These are phyloP conservation scores for Heteromyza rotundicornis DNA, from an alignment of 2,888 invertebrate genomes.

Conservation along the genomic window DNA sequence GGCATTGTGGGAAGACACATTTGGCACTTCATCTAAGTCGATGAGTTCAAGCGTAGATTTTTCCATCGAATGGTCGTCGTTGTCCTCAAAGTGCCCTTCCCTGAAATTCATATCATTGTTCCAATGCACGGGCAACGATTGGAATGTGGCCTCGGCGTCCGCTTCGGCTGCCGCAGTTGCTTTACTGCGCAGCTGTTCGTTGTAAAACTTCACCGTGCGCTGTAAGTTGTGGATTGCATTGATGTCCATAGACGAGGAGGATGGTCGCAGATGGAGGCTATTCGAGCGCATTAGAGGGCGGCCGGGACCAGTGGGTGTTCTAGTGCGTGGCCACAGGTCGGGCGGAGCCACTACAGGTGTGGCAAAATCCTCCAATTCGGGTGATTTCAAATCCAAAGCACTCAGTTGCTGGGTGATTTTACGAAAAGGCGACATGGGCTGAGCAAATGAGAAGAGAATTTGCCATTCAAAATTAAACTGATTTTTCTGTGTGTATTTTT, in stretches of 20 bases:
- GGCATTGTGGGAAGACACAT: not conserved
- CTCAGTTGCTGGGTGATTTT: constrained; percentile 79
- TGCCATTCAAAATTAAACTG: not conserved
- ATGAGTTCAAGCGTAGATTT: constrained; percentile 32
- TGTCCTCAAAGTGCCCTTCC: constrained; percentile 44
- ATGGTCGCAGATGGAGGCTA: constrained; percentile 47
- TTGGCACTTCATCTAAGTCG: constrained; percentile 37
- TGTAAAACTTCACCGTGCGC: constrained; percentile 56
- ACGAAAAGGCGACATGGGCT: constrained; percentile 75
- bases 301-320: constrained; percentile 30
- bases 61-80: constrained; percentile 2
- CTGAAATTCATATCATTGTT: constrained; percentile 39
- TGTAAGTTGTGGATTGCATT: constrained; percentile 58
- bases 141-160: constrained; percentile 41
- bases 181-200: constrained; percentile 46
- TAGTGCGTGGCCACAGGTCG: constrained; percentile 69
- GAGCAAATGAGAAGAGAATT: no score
- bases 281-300: constrained; percentile 53
- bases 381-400: constrained; percentile 73
- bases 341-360: constrained; percentile 71
- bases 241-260: constrained; percentile 55
- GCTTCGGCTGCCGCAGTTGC: constrained; percentile 14
- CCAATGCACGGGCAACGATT: constrained; percentile 50
- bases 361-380: constrained; percentile 75
- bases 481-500: not conserved